A percentile compares a stretch with the other conserved stretches of the same genome.
phyloP scores from a whole-genome alignment of 1,140 invertebrate genomes.

The Lasioglossum albipes region DNA sequence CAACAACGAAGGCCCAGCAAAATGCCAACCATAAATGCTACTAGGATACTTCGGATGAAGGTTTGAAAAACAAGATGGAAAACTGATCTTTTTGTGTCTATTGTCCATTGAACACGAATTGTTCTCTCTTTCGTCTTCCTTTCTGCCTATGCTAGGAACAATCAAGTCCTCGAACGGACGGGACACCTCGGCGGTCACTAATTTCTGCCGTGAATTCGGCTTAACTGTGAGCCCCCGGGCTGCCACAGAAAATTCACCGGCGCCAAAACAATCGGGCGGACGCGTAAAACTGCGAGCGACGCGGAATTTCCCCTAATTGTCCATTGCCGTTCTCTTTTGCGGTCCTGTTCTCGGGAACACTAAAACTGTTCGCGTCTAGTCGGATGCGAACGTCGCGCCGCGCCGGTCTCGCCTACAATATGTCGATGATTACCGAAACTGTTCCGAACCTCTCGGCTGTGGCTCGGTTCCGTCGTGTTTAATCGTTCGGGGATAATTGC shows the following conservation, averaged over 20 bases:
- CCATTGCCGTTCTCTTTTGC: conserved; percentile 12
- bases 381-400: no score
- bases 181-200: conserved; percentile 30
- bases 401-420: conserved; percentile 39
- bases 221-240: conserved; percentile 47
- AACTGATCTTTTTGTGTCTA: no score
- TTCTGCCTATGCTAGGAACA: no score
- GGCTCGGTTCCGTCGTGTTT: not conserved
- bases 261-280: conserved; percentile 68
- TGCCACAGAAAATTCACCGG: conserved; percentile 54
- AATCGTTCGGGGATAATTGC: no score
- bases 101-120: no score
- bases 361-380: conserved; percentile 1
- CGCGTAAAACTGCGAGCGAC: conserved; percentile 73
- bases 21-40: no score
- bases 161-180: conserved; percentile 12
- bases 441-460: conserved; percentile 24
- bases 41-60: no score
- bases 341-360: conserved; percentile 24
- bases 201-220: conserved; percentile 70
- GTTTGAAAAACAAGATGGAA: no score
- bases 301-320: conserved; percentile 74
- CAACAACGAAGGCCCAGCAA: no score
- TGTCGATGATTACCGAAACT: conserved; percentile 52
- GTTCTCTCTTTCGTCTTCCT: no score